Percentiles rank a stretch among this genome's conserved stretches.
These are phyloP conservation scores for Buceros bicornis DNA, from an alignment of 2,797 vertebrate genomes.

Conservation along the genomic window DNA sequence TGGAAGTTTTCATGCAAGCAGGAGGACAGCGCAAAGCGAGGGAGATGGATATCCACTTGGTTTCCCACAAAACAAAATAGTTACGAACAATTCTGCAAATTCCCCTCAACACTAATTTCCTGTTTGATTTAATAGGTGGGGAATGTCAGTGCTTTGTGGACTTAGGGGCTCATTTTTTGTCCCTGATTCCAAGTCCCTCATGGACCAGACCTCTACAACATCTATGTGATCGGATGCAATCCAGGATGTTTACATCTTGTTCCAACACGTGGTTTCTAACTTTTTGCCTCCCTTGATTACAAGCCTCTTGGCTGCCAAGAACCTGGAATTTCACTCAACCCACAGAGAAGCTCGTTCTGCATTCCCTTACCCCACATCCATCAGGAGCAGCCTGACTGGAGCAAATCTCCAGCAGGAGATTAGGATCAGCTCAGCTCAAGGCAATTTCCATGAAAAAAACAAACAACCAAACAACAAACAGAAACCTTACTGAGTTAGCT, in stretches of 20 bases:
- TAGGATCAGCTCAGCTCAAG: not conserved
- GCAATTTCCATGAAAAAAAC: not conserved
- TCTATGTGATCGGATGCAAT: not conserved
- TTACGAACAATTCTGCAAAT: not conserved
- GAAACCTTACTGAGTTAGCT: not conserved
- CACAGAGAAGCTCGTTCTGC: not conserved
- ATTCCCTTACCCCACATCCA: not conserved
- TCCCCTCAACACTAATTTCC: slow-evolving; percentile 35
- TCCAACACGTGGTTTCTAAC: not conserved
- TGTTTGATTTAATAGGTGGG: not conserved
- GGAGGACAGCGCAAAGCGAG: fast-evolving
- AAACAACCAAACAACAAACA: not conserved
- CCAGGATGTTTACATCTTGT: slow-evolving; percentile 19
- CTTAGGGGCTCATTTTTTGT: slow-evolving; percentile 19
- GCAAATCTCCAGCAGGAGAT: not conserved
- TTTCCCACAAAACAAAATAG: not conserved
- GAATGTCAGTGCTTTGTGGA: not conserved
- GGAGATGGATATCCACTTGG: not conserved
- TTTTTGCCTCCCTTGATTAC: slow-evolving; percentile 1
- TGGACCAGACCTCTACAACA: not conserved
- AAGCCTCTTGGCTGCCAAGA: slow-evolving; percentile 4
- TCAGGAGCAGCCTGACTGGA: not conserved
- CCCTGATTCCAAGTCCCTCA: not conserved
- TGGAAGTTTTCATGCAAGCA: not conserved
- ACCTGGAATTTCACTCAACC: not conserved